Base-by-base conservation (phyloP, 2,113 vertebrate species). In the Sceloporus tristichus region DNA sequence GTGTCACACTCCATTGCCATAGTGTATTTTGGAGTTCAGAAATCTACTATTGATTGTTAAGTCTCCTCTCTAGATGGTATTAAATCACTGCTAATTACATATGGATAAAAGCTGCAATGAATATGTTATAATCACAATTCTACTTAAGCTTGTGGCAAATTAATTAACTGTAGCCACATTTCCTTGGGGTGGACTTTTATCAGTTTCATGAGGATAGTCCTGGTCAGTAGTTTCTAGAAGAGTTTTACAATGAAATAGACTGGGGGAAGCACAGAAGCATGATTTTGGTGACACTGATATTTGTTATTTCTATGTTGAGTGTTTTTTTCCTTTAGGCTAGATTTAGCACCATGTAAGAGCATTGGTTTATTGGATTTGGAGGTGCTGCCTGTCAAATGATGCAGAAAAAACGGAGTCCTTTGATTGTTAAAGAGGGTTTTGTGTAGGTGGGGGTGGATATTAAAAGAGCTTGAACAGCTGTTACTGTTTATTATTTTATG, bases 41-140 rank as follows among this genome's bases (percentile, higher is more conserved):
- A 2, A 1, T 90, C 84, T n/a, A n/a, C 2, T 59, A 79, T 54
- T 79, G 77, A n/a, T 59, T 3, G 16, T n/a, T 59, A n/a, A 53
- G 14, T 11, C 16, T 19, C 29, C 40, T 25, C 1, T 23, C 48
- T 1, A 0, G 0, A 29, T 66, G 59, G 59, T 78, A n/a, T 27
- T 0, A 0, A 16, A 1, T 0, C 13, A 0, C 7, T 0, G 0
- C 16, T 70, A 83, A 0, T 3, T 2, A 34, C 29, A n/a, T 21
- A 10, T 3, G 14, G 66, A 1, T 11, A 70, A 78, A 14, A 18
- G 83, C 25, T 23, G n/a, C 54, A 40, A 0, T 85, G 73, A 70
- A 1, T 89, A 83, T 1, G 9, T 29, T 0, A 85, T 2, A 23
- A 75, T 40, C 27, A 3, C 86, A 5, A 0, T 34, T 7, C 56